Percentiles rank a stretch among this genome's conserved stretches.
These are phyloP conservation scores for Alfaro cultratus DNA, from an alignment of 2,797 vertebrate species.

Conservation along the genomic window DNA sequence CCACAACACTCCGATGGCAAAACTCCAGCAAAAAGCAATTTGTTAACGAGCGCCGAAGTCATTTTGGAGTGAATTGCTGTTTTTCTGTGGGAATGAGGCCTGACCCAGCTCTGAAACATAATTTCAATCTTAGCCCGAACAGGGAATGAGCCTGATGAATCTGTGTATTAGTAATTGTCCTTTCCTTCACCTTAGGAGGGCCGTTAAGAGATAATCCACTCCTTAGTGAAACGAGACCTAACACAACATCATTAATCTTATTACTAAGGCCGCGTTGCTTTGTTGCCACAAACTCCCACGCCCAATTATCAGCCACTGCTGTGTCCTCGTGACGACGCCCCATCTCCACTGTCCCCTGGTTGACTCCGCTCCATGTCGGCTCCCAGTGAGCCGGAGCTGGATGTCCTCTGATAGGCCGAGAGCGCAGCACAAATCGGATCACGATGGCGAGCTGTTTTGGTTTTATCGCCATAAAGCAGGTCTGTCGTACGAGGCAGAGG, in stretches of 20 bases:
- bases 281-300: conserved; percentile 67
- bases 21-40: conserved; percentile 11
- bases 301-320: conserved; percentile 73
- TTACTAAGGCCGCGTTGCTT: conserved; percentile 68
- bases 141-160: conserved; percentile 60
- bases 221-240: conserved; percentile 75
- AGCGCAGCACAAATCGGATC: conserved; percentile 44
- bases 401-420: conserved; percentile 32
- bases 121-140: conserved; percentile 49
- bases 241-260: conserved; percentile 80
- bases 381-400: conserved; percentile 1
- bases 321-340: conserved; percentile 41
- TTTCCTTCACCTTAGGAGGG: conserved; percentile 73
- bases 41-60: conserved; percentile 30
- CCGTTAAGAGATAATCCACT: conserved; percentile 74
- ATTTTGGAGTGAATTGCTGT: conserved; percentile 2
- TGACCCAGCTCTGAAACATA: conserved; percentile 61
- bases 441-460: conserved; percentile 25
- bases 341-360: conserved; percentile 54
- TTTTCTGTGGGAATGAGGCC: conserved; percentile 49
- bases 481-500: conserved; percentile 18
- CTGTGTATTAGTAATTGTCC: conserved; percentile 74
- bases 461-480: conserved; percentile 67
- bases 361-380: conserved; percentile 47
- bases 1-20: neutral